phyloP scores from a whole-genome alignment of 2,113 vertebrate genomes.

The Physeter macrocephalus region DNA sequence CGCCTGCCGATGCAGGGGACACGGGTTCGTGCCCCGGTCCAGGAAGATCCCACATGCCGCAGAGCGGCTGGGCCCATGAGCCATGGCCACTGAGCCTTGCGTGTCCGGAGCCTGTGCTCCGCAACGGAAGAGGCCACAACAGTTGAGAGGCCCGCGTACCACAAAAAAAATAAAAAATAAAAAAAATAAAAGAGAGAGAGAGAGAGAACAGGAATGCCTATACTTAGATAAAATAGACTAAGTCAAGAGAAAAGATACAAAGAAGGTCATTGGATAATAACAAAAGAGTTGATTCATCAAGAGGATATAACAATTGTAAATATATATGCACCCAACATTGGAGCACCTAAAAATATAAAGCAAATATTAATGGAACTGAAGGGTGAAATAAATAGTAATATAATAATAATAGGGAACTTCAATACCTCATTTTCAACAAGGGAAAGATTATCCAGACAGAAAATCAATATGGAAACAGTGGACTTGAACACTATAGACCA shows the following conservation, averaged over 20 bases:
- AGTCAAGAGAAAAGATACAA: neutral
- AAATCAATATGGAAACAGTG: neutral
- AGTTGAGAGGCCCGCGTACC: no score
- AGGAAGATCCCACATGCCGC: no score
- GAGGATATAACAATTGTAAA: neutral
- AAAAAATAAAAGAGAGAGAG: no score
- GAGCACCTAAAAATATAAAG: neutral
- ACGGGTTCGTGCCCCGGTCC: no score
- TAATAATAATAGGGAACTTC: neutral
- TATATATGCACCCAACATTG: neutral
- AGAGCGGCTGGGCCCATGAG: no score
- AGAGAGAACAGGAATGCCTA: neutral
- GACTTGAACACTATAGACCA: neutral
- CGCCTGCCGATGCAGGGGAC: no score
- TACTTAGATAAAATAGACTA: neutral
- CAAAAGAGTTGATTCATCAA: neutral
- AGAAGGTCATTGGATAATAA: neutral
- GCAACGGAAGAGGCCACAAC: no score
- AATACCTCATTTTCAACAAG: neutral
- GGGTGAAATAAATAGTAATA: neutral
- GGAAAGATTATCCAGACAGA: neutral
- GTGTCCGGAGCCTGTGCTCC: no score
- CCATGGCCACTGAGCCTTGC: no score
- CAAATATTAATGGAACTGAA: neutral
- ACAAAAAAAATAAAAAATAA: no score